phyloP scores from a whole-genome alignment of 2,797 vertebrate genomes.

The Limosa lapponica region DNA sequence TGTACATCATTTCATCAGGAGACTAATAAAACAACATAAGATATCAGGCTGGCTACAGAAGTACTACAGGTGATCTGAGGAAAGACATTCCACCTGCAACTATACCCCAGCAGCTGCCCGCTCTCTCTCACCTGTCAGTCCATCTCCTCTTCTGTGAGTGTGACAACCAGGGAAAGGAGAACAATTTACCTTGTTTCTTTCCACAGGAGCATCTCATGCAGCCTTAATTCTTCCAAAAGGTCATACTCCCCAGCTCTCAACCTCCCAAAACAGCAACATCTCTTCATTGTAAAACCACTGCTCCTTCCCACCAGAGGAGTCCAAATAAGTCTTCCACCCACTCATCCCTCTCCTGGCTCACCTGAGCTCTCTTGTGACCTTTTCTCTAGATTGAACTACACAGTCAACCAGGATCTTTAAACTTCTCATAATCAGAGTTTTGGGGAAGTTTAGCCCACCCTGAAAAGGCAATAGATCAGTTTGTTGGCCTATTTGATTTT shows the following conservation, averaged over 20 bases:
- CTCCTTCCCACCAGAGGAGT: not conserved
- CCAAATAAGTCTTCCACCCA: not conserved
- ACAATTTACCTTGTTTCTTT: not conserved
- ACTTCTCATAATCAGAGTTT: not conserved
- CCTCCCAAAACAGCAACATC: not conserved
- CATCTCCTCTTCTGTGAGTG: not conserved
- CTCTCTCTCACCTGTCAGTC: not conserved
- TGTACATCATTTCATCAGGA: not conserved
- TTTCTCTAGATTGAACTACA: not conserved
- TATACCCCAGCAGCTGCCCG: not conserved
- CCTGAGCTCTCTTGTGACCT: not conserved
- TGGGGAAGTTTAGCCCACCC: not conserved
- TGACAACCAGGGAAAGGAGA: not conserved
- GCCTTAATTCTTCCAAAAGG: not conserved
- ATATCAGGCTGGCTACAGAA: not conserved
- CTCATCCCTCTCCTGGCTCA: fast-evolving
- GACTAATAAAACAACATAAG: not conserved
- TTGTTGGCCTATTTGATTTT: not conserved
- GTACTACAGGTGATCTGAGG: not conserved
- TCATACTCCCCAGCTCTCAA: not conserved
- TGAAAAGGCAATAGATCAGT: not conserved
- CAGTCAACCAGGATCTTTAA: not conserved
- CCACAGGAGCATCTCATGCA: not conserved
- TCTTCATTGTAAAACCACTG: not conserved
- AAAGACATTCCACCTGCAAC: not conserved